A percentile compares a stretch with the other conserved stretches of the same genome.
Conservation (phyloP, 2,113 vertebrate genomes). For the Megaleporinus macrocephalus region DNA sequence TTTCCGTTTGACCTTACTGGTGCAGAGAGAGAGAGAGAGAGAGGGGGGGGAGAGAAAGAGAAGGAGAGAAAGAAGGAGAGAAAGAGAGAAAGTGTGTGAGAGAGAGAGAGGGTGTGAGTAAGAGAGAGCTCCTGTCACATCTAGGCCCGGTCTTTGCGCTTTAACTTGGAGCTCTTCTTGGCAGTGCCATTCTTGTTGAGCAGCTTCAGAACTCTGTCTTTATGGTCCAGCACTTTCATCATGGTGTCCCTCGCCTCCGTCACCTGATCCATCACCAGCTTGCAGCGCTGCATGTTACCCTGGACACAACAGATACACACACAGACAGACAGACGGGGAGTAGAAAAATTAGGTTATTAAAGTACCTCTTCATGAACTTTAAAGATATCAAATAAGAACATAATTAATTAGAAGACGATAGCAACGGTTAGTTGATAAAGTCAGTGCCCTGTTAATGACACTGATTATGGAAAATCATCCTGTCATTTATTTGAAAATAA, state of each 20-base stretch:
- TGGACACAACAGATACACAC: conserved; percentile 60
- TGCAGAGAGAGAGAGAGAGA: neutral
- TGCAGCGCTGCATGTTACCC: conserved; percentile 99
- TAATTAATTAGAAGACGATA: too few species aligned
- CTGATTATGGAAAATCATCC: too few species aligned
- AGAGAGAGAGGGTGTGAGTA: neutral
- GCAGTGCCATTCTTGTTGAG: conserved; percentile 95
- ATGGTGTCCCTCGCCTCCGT: conserved; percentile 97
- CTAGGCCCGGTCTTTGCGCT: conserved; percentile 93
- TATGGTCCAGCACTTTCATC: conserved; percentile 98
- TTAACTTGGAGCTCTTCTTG: conserved; percentile 96
- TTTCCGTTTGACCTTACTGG: conserved; percentile 30
- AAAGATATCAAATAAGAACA: too few species aligned
- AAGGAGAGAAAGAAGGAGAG: neutral
- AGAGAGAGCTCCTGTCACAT: neutral
- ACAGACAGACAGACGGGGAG: neutral
- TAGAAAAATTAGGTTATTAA: neutral
- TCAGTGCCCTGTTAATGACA: too few species aligned
- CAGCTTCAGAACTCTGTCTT: conserved; percentile 96
- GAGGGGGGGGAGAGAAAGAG: neutral
- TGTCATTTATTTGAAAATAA: too few species aligned
- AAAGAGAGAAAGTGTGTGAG: neutral
- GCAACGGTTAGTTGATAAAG: too few species aligned
- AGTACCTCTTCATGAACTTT: too few species aligned
- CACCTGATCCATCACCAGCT: conserved; percentile 99